phyloP scores from a whole-genome alignment of 2,113 vertebrate species.

The Morone saxatilis region DNA sequence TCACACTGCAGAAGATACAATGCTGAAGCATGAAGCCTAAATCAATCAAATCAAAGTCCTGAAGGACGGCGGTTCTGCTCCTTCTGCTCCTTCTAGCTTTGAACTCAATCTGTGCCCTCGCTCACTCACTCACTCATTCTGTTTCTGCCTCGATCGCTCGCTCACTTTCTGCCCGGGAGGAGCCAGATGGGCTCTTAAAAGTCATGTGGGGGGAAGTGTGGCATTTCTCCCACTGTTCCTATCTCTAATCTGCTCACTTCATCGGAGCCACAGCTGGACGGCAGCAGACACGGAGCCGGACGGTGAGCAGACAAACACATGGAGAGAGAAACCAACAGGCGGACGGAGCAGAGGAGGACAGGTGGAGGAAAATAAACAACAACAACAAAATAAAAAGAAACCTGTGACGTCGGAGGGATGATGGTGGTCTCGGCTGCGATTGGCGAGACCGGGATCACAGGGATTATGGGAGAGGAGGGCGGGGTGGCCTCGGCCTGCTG shows the following conservation, averaged over 20 bases:
- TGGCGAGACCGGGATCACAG: conserved; percentile 94
- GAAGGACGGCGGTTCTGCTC: neutral
- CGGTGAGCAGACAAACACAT: no score
- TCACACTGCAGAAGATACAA: conserved; percentile 69
- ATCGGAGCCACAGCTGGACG: conserved; percentile 47
- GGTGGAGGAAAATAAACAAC: conserved; percentile 68
- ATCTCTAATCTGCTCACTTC: conserved; percentile 63
- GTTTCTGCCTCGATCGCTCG: conserved; percentile 2
- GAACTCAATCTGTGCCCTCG: no score
- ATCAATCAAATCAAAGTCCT: conserved; percentile 13
- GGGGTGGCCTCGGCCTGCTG: conserved; percentile 93
- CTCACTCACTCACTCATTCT: neutral
- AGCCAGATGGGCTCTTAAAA: conserved; percentile 59
- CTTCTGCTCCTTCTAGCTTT: conserved; percentile 2
- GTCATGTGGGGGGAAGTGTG: conserved; percentile 39
- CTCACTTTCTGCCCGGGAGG: conserved; percentile 12
- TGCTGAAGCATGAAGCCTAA: conserved; percentile 72
- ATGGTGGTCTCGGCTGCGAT: conserved; percentile 91
- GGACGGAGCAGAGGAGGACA: conserved; percentile 17
- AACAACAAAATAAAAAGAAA: conserved; percentile 82
- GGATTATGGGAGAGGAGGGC: conserved; percentile 94
- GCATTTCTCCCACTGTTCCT: conserved; percentile 34
- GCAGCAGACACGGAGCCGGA: neutral
- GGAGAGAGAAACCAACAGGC: neutral
- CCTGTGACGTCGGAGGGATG: conserved; percentile 92